These are phyloP conservation scores for Oasisia sp. DNA, from an alignment of 2,888 invertebrate genomes.

Conservation along the genomic window DNA sequence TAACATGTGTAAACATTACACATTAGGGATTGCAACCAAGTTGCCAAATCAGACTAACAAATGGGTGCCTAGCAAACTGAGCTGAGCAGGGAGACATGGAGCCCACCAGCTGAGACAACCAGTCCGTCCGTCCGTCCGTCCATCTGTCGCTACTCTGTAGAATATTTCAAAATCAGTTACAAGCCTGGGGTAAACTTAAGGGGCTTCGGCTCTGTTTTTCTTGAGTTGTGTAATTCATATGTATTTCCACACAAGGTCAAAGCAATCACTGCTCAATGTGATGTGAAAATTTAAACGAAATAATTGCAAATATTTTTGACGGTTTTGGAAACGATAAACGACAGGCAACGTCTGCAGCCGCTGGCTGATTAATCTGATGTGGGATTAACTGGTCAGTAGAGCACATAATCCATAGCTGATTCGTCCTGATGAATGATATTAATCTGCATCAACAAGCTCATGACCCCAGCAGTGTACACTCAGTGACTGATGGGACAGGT, in stretches of 20 bases:
- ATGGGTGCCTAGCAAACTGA: not conserved
- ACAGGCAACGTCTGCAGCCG: not conserved
- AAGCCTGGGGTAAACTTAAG: no score
- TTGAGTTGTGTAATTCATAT: no score
- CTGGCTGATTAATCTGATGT: not conserved
- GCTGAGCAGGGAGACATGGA: no score
- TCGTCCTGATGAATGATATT: not conserved
- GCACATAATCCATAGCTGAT: conserved; percentile 12
- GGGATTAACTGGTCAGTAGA: conserved; percentile 6
- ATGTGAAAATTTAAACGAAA: no score
- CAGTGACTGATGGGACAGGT: not conserved
- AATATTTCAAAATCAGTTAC: no score
- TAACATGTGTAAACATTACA: not conserved
- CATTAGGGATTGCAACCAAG: not conserved
- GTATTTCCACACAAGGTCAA: no score
- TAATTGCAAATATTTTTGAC: no score
- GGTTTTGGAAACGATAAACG: not conserved
- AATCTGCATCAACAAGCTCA: not conserved
- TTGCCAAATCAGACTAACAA: not conserved
- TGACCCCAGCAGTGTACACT: not conserved
- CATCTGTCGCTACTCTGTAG: not conserved
- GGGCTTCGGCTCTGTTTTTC: no score
- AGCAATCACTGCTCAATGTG: no score
- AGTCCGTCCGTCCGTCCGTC: not conserved
- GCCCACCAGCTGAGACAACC: not conserved